A percentile compares a stretch with the other conserved stretches of the same genome.
phyloP scores from a whole-genome alignment of 2,888 invertebrate species.

The Eumacrocentrus americanus region DNA sequence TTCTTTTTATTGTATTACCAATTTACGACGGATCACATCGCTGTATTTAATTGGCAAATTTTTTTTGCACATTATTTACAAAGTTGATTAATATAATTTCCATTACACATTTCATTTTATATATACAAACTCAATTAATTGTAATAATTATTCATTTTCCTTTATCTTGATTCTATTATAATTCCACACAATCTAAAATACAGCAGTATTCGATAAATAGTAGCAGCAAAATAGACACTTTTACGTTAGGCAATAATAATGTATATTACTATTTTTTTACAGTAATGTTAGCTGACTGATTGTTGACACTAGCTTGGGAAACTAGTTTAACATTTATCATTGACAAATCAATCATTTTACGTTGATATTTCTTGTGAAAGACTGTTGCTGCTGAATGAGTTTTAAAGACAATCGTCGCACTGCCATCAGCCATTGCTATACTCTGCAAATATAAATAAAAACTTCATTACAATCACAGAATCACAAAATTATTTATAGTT shows the following conservation, averaged over 20 bases:
- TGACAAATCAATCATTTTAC: conserved; percentile 65
- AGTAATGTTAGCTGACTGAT: neutral
- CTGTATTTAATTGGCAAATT: too few species aligned
- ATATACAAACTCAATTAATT: neutral
- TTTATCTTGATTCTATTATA: neutral
- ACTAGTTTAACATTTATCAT: conserved; percentile 63
- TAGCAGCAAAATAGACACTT: neutral
- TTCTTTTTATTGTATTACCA: too few species aligned
- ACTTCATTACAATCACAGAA: conserved; percentile 11
- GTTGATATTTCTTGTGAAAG: conserved; percentile 66
- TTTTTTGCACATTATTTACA: too few species aligned
- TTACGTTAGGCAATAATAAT: neutral
- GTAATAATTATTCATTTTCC: neutral
- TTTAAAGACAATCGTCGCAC: conserved; percentile 64
- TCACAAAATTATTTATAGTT: too few species aligned
- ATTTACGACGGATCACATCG: too few species aligned
- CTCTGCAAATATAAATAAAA: conserved; percentile 47
- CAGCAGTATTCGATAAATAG: neutral
- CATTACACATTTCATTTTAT: neutral
- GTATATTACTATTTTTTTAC: neutral
- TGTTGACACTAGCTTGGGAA: conserved; percentile 42
- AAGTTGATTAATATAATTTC: neutral
- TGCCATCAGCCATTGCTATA: conserved; percentile 57
- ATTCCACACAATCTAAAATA: neutral
- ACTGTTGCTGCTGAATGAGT: conserved; percentile 65